These are phyloP conservation scores for Columba janthina DNA, from an alignment of 2,113 vertebrate genomes.

Conservation along the genomic window DNA sequence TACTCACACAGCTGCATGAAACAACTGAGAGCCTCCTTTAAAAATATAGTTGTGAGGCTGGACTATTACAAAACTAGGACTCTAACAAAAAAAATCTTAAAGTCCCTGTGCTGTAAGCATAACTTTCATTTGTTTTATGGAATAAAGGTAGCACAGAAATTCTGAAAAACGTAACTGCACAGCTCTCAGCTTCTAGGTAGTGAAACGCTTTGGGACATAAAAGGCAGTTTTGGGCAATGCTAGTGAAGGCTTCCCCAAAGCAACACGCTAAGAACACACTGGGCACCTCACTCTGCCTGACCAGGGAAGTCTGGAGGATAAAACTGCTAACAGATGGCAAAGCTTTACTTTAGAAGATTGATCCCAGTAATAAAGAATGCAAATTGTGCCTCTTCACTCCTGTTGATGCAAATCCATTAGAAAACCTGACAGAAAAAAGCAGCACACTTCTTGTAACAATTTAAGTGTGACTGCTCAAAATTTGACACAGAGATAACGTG, in stretches of 20 bases:
- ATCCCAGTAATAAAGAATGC: not conserved
- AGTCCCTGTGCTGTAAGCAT: not conserved
- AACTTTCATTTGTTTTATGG: not conserved
- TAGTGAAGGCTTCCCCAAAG: not conserved
- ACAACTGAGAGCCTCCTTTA: not conserved
- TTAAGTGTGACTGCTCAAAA: not conserved
- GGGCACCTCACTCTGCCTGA: not conserved
- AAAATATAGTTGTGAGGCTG: not conserved
- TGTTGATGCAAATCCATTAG: not conserved
- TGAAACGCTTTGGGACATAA: not conserved
- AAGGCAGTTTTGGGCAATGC: not conserved
- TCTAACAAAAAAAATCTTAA: not conserved
- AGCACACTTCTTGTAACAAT: not conserved
- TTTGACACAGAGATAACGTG: not conserved
- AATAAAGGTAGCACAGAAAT: not conserved
- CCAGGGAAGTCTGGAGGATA: not conserved
- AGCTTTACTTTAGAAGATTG: not conserved
- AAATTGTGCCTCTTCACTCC: not conserved
- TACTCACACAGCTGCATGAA: not conserved
- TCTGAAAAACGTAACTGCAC: not conserved
- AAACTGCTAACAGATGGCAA: not conserved
- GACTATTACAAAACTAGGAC: not conserved
- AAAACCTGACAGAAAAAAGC: not conserved
- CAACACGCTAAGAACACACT: not conserved
- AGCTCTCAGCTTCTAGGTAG: not conserved